phyloP scores from a whole-genome alignment of 2,888 invertebrate genomes.

The Tipula lateralis region DNA sequence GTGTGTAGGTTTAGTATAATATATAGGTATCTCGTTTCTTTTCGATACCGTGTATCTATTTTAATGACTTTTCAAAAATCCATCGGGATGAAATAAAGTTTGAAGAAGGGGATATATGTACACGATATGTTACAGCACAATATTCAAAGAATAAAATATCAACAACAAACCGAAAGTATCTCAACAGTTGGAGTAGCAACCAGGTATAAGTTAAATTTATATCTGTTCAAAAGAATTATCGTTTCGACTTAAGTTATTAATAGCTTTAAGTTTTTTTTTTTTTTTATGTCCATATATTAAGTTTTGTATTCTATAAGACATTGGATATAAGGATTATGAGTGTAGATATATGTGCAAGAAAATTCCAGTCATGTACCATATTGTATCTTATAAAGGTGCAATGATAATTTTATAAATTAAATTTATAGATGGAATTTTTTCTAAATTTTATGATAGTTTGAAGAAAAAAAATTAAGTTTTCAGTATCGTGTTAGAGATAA shows the following conservation, averaged over 20 bases:
- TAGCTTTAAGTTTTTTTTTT: neutral
- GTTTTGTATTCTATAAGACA: neutral
- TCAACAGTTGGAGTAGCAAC: neutral
- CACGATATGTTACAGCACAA: neutral
- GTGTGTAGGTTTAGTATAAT: neutral
- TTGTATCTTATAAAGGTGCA: neutral
- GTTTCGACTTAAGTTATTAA: constrained; percentile 15
- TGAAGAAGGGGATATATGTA: neutral
- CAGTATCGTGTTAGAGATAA: neutral
- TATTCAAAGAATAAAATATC: neutral
- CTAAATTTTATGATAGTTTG: constrained; percentile 9
- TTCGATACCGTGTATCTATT: neutral
- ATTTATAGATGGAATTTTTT: constrained; percentile 11
- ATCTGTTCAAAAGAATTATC: constrained; percentile 11
- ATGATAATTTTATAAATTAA: neutral
- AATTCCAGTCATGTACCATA: constrained; percentile 19
- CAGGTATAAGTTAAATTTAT: neutral
- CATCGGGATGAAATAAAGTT: neutral
- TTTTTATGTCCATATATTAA: neutral
- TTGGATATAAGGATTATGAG: neutral
- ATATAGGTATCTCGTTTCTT: too few relatives aligned
- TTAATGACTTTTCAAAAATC: neutral
- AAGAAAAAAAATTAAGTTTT: neutral
- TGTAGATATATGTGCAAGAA: neutral
- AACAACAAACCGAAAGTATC: neutral